Evolutionary conservation across 2,113 vertebrate genomes (phyloP), one percentile per base, ranked within the genome.

Genomic region (Elephantulus edwardii): DNA sequence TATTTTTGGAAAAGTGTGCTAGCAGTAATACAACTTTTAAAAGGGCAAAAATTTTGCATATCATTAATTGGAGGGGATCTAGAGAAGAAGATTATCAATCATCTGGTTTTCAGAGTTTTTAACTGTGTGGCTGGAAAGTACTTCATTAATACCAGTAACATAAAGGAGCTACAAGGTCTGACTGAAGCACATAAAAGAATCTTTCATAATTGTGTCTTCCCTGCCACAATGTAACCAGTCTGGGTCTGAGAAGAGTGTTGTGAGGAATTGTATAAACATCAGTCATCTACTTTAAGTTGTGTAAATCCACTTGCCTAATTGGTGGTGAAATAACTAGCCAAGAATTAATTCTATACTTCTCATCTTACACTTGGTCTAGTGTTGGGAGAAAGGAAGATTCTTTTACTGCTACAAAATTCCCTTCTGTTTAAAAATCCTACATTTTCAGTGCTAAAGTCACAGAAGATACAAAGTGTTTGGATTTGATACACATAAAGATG

Each of bases 381-480:
- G 12, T 30, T 60, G 74, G 58, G 8, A 3, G 4, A 54, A 74
- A 64, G n/a, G 75, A 91, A 90, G 33, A 76, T 58, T 64, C 83
- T 11, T 86, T 83, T 62, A 71, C 62, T 46, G 79, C 5, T 90
- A 20, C 5, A 93, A 87, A n/a, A 88, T 26, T 72, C 28, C 24
- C 46, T 74, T 90, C 85, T 30, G 75, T 35, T 85, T 33, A 92
- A 92, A n/a, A 96, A 83, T 91, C 33, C 56, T 84, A 74, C 62
- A 80, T 88, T 46, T n/a, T 83, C 87, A 71, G 56, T 35, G 6
- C 64, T 42, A 83, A 95, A 64, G n/a, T 58, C 77, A 86, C 7
- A 81, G 7, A 85, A 78, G 26, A 13, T 0, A 66, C 20, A 90
- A 50, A 89, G 3, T 78, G 12, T 86, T 87, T 83, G 56, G 93